These are phyloP conservation scores for Meghimatium bilineatum DNA, from an alignment of 2,888 invertebrate species.

Conservation along the genomic window DNA sequence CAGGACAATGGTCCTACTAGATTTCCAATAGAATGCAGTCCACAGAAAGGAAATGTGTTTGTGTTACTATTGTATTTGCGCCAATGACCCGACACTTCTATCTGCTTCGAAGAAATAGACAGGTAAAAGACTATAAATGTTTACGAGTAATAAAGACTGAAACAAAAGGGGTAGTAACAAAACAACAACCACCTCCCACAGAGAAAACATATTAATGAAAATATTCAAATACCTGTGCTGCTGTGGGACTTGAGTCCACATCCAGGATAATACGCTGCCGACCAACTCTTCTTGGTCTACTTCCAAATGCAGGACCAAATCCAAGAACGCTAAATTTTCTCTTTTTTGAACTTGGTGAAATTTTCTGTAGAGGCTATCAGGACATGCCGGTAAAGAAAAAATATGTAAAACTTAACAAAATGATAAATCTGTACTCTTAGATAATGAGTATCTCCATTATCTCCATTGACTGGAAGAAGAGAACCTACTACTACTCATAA, in stretches of 20 bases:
- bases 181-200: not conserved
- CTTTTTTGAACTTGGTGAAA: constrained; percentile 28
- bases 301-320: constrained; percentile 5
- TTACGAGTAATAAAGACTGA: no score
- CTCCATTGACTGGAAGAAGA: no score
- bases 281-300: constrained; percentile 14
- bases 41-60: no score
- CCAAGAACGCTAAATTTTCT: constrained; percentile 23
- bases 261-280: constrained; percentile 54
- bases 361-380: constrained; percentile 44
- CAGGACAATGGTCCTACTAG: no score
- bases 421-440: no score
- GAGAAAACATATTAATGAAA: not conserved
- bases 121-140: no score
- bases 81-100: no score
- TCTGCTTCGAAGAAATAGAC: no score
- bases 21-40: no score
- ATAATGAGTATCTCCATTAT: no score
- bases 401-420: not conserved
- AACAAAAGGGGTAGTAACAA: not conserved
- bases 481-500: no score
- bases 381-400: not conserved
- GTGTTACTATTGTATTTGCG: no score
- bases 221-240: constrained; percentile 50
- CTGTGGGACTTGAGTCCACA: constrained; percentile 75